Base-by-base conservation (phyloP, 2,888 invertebrate genomes). In the Choreutis nemorana region DNA sequence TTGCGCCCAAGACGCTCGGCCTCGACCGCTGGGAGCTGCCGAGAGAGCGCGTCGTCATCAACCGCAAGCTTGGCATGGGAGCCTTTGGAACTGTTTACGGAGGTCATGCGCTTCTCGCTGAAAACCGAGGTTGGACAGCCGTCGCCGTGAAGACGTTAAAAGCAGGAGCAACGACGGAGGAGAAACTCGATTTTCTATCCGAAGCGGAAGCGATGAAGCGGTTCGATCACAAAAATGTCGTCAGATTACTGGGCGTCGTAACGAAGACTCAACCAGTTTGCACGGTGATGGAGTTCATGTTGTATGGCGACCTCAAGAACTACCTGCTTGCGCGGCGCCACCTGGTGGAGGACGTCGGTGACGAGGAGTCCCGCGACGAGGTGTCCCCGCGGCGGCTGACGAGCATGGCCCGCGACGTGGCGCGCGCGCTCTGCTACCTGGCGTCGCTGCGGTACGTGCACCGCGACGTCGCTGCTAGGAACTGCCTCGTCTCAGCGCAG, bases 141-240 rank as follows among this genome's bases (percentile, higher is more conserved):
- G 91, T 93, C 7, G 93, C 93, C 7, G 91, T 95, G 0, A 96
- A 96, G 64, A 94, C 94, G 0, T 78, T 95, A 2, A 94, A 94
- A 64, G 79, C 87, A 20, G 91, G 91, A 3, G 90, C 91, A 1
- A 83, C 84, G 5, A 86, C 88, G 2, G 94, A 94, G 43, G 92
- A 93, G 53, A 94, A 94, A 57, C 72, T 94, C 12, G 94, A 96
- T 60, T 96, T 96, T 52, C 77, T 96, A 21, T 89, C 92, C 29
- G 96, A 96, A 63, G 94, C 95, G 2, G 94, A 95, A 58, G 89
- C 93, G 12, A 96, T 96, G 95, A 95, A 95, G 57, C 83, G 91
- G 26, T 94, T 96, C 61, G 89, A 92, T 31, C 94, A 96, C 59
- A 87, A 87, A 49, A 95, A 96, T 60, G 89, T 96, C 30, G 88